Percentiles rank a stretch among this genome's conserved stretches.
Evolutionary conservation across 2,797 vertebrate species (phyloP).

Genomic region (Allobates femoralis): DNA sequence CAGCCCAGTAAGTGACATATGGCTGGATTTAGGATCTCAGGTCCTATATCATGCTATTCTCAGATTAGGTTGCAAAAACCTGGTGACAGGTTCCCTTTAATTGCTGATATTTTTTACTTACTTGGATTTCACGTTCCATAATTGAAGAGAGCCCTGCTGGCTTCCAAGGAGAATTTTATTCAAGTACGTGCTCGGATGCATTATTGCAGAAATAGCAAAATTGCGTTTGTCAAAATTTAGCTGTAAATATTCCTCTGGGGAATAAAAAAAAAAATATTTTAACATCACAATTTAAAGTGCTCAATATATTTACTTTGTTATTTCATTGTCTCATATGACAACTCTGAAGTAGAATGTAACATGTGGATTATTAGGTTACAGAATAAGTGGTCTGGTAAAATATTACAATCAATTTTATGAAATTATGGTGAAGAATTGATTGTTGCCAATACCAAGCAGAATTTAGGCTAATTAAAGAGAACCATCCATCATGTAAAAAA

Average conservation of each 20-base stretch:
- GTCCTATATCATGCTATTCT: too few relatives aligned
- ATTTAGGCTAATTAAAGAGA: too few relatives aligned
- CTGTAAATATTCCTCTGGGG: slow-evolving; percentile 86
- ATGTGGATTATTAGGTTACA: neutral
- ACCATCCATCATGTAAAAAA: too few relatives aligned
- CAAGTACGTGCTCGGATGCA: slow-evolving; percentile 95
- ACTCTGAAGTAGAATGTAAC: too few relatives aligned
- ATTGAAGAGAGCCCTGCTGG: slow-evolving; percentile 89
- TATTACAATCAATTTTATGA: neutral
- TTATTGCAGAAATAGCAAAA: slow-evolving; percentile 86
- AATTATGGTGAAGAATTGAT: neutral
- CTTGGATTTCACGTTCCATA: slow-evolving; percentile 97
- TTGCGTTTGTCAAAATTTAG: slow-evolving; percentile 85
- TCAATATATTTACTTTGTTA: too few relatives aligned
- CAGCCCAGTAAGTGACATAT: too few relatives aligned
- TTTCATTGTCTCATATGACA: too few relatives aligned
- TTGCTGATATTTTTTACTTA: slow-evolving; percentile 68
- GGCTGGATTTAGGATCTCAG: too few relatives aligned
- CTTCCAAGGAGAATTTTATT: slow-evolving; percentile 96
- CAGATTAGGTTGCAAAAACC: too few relatives aligned
- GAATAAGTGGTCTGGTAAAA: neutral
- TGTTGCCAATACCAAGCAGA: too few relatives aligned
- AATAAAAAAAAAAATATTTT: neutral
- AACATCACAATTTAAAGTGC: neutral
- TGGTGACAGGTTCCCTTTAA: too few relatives aligned